Percentiles rank a stretch among this genome's conserved stretches.
phyloP scores from a whole-genome alignment of 2,888 invertebrate species.

The Notocelia uddmanniana region DNA sequence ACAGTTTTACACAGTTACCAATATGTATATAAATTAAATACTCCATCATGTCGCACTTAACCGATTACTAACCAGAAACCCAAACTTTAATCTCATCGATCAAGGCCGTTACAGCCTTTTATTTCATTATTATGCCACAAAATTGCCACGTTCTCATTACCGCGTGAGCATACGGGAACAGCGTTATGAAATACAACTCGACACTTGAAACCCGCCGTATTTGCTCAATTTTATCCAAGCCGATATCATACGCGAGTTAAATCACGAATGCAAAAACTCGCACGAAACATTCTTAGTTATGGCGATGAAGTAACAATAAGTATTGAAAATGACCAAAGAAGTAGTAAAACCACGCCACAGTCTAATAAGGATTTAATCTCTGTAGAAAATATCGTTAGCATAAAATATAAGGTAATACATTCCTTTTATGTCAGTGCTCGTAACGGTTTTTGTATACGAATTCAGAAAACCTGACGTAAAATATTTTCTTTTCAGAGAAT shows the following conservation, averaged over 20 bases:
- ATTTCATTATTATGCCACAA: constrained; percentile 41
- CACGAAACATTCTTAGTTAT: not conserved
- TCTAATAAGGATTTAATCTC: constrained; percentile 24
- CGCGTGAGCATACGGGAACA: constrained; percentile 34
- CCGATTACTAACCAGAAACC: constrained; percentile 12
- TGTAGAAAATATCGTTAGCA: constrained; percentile 23
- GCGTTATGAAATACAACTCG: constrained; percentile 40
- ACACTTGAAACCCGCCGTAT: constrained; percentile 35
- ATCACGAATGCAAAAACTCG: constrained; percentile 3
- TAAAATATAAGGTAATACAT: constrained; percentile 12
- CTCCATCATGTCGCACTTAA: constrained; percentile 12
- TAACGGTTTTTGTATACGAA: constrained; percentile 22
- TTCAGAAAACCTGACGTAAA: constrained; percentile 1
- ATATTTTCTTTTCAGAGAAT: not conserved
- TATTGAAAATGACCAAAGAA: constrained; percentile 5
- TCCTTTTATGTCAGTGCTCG: constrained; percentile 27
- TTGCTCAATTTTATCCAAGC: constrained; percentile 39
- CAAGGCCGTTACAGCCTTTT: constrained; percentile 22
- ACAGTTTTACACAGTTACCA: too few relatives aligned
- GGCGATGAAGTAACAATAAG: constrained; percentile 7
- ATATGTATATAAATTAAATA: not conserved
- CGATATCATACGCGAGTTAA: constrained; percentile 18
- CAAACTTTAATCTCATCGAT: constrained; percentile 27
- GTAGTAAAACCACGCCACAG: constrained; percentile 12
- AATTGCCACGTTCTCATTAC: constrained; percentile 36